Percentiles rank a stretch among this genome's conserved stretches.
phyloP scores from a whole-genome alignment of 2,888 invertebrate species.

The Macropis europaea region DNA sequence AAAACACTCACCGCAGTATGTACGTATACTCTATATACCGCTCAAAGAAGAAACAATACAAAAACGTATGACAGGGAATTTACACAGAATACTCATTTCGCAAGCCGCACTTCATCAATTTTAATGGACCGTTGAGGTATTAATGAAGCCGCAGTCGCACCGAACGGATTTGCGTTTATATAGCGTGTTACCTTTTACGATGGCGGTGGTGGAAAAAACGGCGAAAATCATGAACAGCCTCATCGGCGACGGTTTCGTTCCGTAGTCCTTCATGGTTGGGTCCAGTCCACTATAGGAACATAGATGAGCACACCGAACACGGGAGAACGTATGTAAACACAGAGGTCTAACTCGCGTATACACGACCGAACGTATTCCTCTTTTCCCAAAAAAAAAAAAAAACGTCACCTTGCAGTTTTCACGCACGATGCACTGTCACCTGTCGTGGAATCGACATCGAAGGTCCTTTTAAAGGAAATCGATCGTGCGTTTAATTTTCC shows the following conservation, averaged over 20 bases:
- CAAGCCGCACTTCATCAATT: too few relatives aligned
- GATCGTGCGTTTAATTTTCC: not conserved
- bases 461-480: not conserved
- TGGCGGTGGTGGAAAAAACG: slow-evolving; percentile 59
- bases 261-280: slow-evolving; percentile 40
- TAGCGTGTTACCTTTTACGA: slow-evolving; percentile 69
- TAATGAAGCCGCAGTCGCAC: too few relatives aligned
- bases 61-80: too few relatives aligned
- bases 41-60: too few relatives aligned
- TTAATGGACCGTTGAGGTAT: too few relatives aligned
- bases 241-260: slow-evolving; percentile 40
- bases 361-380: slow-evolving; percentile 11
- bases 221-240: slow-evolving; percentile 57
- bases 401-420: slow-evolving; percentile 13
- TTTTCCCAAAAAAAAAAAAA: not conserved
- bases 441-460: not conserved
- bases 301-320: slow-evolving; percentile 35
- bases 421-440: not conserved
- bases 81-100: too few relatives aligned
- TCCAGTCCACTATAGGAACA: slow-evolving; percentile 42
- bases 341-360: slow-evolving; percentile 27
- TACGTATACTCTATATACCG: too few relatives aligned
- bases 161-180: too few relatives aligned
- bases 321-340: slow-evolving; percentile 33
- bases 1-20: too few relatives aligned